Conservation (phyloP, 2,888 invertebrate species). For the Caenorhabditis sp. region DNA sequence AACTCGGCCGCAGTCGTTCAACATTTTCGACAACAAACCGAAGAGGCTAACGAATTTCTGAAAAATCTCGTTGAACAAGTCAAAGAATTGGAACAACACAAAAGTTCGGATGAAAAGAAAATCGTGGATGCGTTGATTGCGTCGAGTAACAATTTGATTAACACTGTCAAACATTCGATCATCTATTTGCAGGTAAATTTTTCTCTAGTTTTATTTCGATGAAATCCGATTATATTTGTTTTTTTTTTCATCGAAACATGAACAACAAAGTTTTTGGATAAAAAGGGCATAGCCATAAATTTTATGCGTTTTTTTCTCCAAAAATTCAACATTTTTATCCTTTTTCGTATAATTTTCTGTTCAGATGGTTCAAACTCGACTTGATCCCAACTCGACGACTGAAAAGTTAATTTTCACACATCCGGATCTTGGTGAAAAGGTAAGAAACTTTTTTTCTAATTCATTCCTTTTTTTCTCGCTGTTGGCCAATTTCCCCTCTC, state of each 20-base stretch:
- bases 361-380: constrained; percentile 39
- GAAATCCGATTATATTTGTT: not conserved
- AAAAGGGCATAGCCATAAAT: not conserved
- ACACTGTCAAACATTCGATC: constrained; percentile 97
- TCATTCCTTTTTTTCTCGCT: not conserved
- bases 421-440: constrained; percentile 30
- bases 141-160: constrained; percentile 79
- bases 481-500: constrained; percentile 5
- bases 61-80: constrained; percentile 41
- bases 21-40: constrained; percentile 33
- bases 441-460: constrained; percentile 1
- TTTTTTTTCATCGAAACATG: not conserved
- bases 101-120: constrained; percentile 28
- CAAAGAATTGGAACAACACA: constrained; percentile 41
- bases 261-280: not conserved
- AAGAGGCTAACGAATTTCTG: constrained; percentile 36
- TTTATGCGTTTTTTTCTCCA: not conserved
- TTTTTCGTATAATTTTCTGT: not conserved
- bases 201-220: not conserved
- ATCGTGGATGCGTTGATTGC: constrained; percentile 44
- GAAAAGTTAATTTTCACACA: constrained; percentile 35
- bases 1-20: constrained; percentile 9
- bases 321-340: no score
- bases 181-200: constrained; percentile 75
- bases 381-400: constrained; percentile 31